A percentile compares a stretch with the other conserved stretches of the same genome.
Conservation (phyloP, 2,888 invertebrate genomes). For the Lutraria lutraria region DNA sequence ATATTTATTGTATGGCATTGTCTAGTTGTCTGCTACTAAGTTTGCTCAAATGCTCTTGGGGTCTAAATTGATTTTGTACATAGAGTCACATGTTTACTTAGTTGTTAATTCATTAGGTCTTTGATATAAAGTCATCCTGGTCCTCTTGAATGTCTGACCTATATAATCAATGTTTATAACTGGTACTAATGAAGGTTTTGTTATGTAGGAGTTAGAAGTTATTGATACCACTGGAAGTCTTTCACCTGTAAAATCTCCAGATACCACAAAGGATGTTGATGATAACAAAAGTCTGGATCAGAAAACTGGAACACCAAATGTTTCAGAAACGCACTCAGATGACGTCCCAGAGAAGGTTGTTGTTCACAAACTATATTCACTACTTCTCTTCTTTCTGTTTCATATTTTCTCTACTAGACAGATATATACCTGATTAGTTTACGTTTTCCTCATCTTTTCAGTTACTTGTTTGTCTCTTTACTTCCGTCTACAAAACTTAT, state of each 20-base stretch:
- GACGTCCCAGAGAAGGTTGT: slow-evolving; percentile 72
- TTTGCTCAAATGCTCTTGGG: no score
- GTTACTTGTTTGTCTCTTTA: neutral
- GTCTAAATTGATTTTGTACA: no score
- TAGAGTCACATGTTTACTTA: no score
- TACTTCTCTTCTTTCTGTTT: neutral
- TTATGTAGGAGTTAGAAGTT: slow-evolving; percentile 58
- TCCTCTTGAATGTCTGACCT: no score
- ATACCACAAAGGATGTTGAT: slow-evolving; percentile 56
- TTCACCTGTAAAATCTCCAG: slow-evolving; percentile 60
- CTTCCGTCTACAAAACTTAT: neutral
- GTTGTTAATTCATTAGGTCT: no score
- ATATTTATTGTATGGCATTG: no score
- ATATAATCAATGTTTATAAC: neutral
- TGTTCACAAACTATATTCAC: neutral
- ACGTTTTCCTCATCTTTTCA: neutral
- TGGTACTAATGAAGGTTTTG: slow-evolving; percentile 5
- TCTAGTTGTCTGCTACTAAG: no score
- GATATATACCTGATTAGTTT: neutral
- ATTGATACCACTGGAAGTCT: slow-evolving; percentile 59
- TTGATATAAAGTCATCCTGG: no score
- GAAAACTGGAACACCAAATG: slow-evolving; percentile 51
- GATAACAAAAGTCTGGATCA: slow-evolving; percentile 65
- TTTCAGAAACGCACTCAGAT: slow-evolving; percentile 41
- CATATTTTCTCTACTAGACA: neutral